Conservation (phyloP, 1,140 invertebrate species). For the Atta cephalotes region DNA sequence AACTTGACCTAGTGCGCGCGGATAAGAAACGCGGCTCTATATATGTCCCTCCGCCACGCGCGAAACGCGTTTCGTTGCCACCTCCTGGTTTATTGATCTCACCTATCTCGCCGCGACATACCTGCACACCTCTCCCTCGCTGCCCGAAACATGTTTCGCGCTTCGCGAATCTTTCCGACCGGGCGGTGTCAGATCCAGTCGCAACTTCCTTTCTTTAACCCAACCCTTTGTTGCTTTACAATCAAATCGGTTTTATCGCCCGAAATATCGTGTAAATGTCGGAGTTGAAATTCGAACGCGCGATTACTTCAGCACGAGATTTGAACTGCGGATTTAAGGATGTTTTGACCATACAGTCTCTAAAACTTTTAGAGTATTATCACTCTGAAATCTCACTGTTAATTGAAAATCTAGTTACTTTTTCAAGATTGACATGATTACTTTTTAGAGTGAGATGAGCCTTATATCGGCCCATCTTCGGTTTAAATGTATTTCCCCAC, state of each 20-base stretch:
- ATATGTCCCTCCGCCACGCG: slow-evolving; percentile 78
- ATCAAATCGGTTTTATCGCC: neutral
- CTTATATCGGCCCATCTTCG: neutral
- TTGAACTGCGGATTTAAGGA: neutral
- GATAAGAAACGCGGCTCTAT: slow-evolving; percentile 80
- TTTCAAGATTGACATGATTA: too few species aligned
- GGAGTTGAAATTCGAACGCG: neutral
- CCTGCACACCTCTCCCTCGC: slow-evolving; percentile 29
- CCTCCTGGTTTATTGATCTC: slow-evolving; percentile 85
- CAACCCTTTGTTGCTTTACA: neutral
- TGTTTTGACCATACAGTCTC: too few species aligned
- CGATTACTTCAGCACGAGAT: slow-evolving; percentile 5
- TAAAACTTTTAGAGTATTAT: too few species aligned
- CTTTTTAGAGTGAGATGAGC: too few species aligned
- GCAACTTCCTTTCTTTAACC: neutral
- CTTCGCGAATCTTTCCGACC: neutral
- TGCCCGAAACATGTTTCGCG: slow-evolving; percentile 17
- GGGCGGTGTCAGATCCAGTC: too few species aligned
- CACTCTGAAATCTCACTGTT: too few species aligned
- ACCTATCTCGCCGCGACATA: slow-evolving; percentile 71
- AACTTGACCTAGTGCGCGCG: slow-evolving; percentile 86
- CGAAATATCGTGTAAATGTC: neutral
- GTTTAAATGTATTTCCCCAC: neutral
- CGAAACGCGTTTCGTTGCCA: slow-evolving; percentile 81
- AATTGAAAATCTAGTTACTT: too few species aligned